Evolutionary conservation across 2,113 vertebrate genomes (phyloP), one percentile per base, ranked within the genome.

Genomic region (Notothenia coriiceps): DNA sequence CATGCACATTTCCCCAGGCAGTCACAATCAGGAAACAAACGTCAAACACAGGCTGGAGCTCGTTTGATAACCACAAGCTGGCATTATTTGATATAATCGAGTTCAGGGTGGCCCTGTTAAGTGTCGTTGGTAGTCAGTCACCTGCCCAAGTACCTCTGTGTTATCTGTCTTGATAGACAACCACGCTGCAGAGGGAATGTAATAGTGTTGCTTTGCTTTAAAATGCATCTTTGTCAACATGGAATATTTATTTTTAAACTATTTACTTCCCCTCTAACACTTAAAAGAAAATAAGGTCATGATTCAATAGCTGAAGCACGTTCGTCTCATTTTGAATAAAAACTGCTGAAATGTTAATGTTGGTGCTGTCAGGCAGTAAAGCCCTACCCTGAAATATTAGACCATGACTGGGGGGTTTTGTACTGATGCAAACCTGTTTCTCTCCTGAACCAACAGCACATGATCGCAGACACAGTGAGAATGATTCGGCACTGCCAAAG

Each of bases 401-500:
- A 35, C 72, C 22, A 55, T 49, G 10, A 33, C 57, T 1, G 1
- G 43, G 43, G 29, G 15, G 10, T 49, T 15, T 77, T 49, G 66
- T 29, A 22, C 65, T 84, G 33, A 88, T 57, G 49, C 6, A 47
- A 40, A 44, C 43, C n/a, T 59, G 5, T 84, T 25, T 35, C 72
- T 77, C 52, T 78, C n/a, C n/a, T 75, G 5, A 68, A 54, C 79
- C 71, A 13, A 57, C 91, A 96, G 95, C 98, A 99, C 72, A 99
- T 99, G 98, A 99, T 99, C 64, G 98, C 98, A 71, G 98, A 99
- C 84, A 98, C 98, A 0, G 97, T 99, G 86, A 95, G 98, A 72
- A 97, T 97, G 84, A 94, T 99, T 85, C 96, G 98, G 79, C 96
- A 98, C 93, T 99, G 98, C 94, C 96, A 97, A 93, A 96, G 96